A percentile compares a stretch with the other conserved stretches of the same genome.
Conservation (phyloP, 2,797 vertebrate genomes). For the Peromyscus nudipes region DNA sequence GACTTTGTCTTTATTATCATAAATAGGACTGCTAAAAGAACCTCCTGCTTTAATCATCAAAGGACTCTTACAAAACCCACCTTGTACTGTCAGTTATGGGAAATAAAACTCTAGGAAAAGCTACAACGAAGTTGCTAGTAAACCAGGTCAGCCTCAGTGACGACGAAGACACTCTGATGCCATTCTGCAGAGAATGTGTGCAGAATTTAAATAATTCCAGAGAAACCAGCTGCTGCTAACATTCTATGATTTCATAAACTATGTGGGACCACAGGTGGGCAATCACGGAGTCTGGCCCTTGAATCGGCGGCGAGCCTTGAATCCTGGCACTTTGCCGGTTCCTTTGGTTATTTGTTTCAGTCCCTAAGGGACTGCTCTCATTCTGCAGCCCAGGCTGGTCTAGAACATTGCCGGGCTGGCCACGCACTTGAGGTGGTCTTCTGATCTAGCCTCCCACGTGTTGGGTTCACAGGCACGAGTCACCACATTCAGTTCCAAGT, state of each 20-base stretch:
- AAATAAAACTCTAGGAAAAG: constrained; percentile 70
- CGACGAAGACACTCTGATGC: constrained; percentile 70
- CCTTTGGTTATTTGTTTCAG: neutral
- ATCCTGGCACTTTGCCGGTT: neutral
- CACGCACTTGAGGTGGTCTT: neutral
- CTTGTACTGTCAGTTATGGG: constrained; percentile 4
- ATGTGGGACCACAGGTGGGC: neutral
- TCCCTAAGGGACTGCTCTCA: neutral
- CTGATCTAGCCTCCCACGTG: neutral
- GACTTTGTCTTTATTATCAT: neutral
- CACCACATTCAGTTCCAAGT: neutral
- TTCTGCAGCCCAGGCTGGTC: neutral
- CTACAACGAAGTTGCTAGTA: neutral
- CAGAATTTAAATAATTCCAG: constrained; percentile 70
- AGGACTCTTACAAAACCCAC: constrained; percentile 52
- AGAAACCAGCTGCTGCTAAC: neutral
- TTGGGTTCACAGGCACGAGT: neutral
- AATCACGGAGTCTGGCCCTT: neutral
- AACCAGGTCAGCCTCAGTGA: constrained; percentile 32
- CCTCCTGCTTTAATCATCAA: constrained; percentile 38
- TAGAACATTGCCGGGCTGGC: neutral
- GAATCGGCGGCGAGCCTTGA: neutral
- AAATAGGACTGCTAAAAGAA: constrained; percentile 50
- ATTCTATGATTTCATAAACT: neutral
- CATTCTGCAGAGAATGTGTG: constrained; percentile 69